A percentile compares a stretch with the other conserved stretches of the same genome.
These are phyloP conservation scores for Eupithecia subumbrata DNA, from an alignment of 2,888 invertebrate species.

Conservation along the genomic window DNA sequence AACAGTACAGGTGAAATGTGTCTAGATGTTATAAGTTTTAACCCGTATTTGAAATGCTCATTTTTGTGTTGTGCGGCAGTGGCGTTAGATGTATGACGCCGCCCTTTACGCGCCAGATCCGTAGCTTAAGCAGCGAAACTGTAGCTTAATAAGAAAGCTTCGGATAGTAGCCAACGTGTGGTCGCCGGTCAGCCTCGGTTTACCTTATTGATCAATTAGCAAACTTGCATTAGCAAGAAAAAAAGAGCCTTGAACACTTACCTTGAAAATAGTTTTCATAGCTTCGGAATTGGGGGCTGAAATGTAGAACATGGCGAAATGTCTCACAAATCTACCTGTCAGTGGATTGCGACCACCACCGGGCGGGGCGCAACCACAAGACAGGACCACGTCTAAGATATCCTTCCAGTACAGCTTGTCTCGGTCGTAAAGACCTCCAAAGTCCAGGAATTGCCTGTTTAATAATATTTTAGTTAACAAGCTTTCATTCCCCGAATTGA, in stretches of 20 bases:
- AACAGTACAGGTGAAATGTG: too few species aligned
- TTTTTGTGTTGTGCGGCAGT: too few species aligned
- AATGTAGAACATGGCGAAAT: constrained; percentile 93
- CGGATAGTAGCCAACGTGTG: too few species aligned
- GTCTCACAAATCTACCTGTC: constrained; percentile 92
- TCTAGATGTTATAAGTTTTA: too few species aligned
- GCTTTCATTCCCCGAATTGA: not conserved
- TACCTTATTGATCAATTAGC: too few species aligned
- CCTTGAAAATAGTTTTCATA: constrained; percentile 90
- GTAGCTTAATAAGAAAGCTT: too few species aligned
- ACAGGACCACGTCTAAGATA: constrained; percentile 91
- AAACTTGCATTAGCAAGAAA: too few species aligned
- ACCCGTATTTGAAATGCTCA: too few species aligned
- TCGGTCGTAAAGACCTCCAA: constrained; percentile 93
- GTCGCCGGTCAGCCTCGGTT: too few species aligned
- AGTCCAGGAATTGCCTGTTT: constrained; percentile 88
- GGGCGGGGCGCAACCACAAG: constrained; percentile 94
- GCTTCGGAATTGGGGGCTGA: constrained; percentile 91
- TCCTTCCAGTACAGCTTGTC: constrained; percentile 95
- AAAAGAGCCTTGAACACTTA: constrained; percentile 43
- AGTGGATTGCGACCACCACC: constrained; percentile 95
- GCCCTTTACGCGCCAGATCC: too few species aligned
- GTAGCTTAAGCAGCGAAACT: too few species aligned
- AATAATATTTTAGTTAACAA: not conserved
- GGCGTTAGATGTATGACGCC: too few species aligned